Conservation (phyloP, 2,113 vertebrate species). For the Thamnaconus septentrionalis region DNA sequence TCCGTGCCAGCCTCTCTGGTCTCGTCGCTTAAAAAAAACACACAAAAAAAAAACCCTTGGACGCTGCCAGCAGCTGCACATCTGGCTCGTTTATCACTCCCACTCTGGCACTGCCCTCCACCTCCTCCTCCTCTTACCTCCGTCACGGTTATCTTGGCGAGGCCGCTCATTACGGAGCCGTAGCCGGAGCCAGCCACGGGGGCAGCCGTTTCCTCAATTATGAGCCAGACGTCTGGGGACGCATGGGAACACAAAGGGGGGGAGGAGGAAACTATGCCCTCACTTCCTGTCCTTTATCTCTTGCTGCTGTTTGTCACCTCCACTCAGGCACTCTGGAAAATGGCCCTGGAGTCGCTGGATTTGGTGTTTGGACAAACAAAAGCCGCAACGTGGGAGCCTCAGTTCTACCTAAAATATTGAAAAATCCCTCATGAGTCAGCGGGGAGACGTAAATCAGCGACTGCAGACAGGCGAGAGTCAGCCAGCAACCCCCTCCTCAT, state of each 20-base stretch:
- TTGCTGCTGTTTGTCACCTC: background rate
- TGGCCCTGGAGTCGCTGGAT: background rate
- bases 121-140: conserved; percentile 27
- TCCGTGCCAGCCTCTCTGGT: conserved; percentile 21
- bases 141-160: conserved; percentile 52
- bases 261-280: conserved; percentile 66
- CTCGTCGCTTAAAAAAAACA: background rate
- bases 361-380: background rate
- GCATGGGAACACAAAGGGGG: conserved; percentile 62
- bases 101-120: conserved; percentile 53
- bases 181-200: conserved; percentile 33
- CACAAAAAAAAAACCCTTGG: no score
- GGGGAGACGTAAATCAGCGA: conserved; percentile 47
- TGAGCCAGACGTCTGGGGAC: conserved; percentile 60
- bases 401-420: background rate
- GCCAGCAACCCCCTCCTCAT: conserved; percentile 36
- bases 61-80: conserved; percentile 35
- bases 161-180: conserved; percentile 46
- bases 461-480: conserved; percentile 7
- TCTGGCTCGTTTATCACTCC: conserved; percentile 72
- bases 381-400: background rate
- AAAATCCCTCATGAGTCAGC: conserved; percentile 8
- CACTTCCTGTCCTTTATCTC: conserved; percentile 71
- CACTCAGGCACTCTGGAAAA: background rate
- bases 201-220: conserved; percentile 62